Conservation (phyloP, 2,888 invertebrate species). For the Monochamus alternatus region DNA sequence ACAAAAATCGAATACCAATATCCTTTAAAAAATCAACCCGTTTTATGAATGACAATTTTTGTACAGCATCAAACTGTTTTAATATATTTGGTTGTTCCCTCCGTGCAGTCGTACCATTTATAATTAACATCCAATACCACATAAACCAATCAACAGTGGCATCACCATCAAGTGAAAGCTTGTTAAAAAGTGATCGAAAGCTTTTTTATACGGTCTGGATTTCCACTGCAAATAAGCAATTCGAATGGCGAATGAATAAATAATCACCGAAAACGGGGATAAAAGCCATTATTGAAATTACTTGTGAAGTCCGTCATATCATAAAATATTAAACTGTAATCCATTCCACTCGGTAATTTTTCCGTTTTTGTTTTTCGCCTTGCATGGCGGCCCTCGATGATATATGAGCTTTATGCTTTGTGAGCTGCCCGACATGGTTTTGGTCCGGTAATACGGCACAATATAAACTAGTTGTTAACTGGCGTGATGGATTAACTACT, state of each 20-base stretch:
- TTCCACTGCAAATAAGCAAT: constrained; percentile 10
- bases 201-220: neutral
- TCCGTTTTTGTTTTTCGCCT: constrained; percentile 5
- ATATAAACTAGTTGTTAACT: constrained; percentile 13
- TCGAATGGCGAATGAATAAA: constrained; percentile 10
- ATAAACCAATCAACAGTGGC: too few species aligned
- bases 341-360: constrained; percentile 18
- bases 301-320: constrained; percentile 18
- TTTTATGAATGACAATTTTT: too few species aligned
- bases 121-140: too few species aligned
- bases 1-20: too few species aligned
- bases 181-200: neutral
- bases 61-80: too few species aligned
- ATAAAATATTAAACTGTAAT: constrained; percentile 29
- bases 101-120: too few species aligned
- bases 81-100: too few species aligned
- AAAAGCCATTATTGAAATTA: constrained; percentile 3
- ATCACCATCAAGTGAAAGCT: neutral
- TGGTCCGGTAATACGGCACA: constrained; percentile 7
- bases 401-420: constrained; percentile 9
- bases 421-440: constrained; percentile 5
- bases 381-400: constrained; percentile 11
- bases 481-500: constrained; percentile 20
- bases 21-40: too few species aligned
- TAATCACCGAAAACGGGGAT: constrained; percentile 12